phyloP scores from a whole-genome alignment of 2,797 vertebrate genomes.

The Hyperoplus lanceolatus region DNA sequence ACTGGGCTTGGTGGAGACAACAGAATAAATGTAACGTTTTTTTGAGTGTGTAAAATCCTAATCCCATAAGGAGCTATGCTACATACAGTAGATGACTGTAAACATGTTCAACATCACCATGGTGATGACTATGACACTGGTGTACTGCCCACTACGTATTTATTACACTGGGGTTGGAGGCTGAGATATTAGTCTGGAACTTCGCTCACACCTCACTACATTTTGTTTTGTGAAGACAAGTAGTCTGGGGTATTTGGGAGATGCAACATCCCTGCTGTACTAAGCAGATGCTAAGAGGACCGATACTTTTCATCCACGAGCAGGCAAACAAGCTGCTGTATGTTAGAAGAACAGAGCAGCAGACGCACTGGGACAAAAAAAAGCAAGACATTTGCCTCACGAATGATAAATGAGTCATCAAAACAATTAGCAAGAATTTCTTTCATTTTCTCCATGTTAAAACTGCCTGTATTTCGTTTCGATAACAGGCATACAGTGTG shows the following conservation, averaged over 20 bases:
- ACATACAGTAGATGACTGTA: too few species aligned
- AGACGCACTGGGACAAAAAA: constrained; percentile 33
- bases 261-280: constrained; percentile 44
- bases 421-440: constrained; percentile 47
- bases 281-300: constrained; percentile 66
- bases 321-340: constrained; percentile 59
- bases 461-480: constrained; percentile 20
- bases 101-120: too few species aligned
- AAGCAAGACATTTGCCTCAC: constrained; percentile 17
- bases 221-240: constrained; percentile 55
- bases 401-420: constrained; percentile 59
- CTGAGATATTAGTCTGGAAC: constrained; percentile 20
- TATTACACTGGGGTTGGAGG: constrained; percentile 4
- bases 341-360: constrained; percentile 46
- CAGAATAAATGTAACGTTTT: too few species aligned
- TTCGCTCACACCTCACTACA: constrained; percentile 29
- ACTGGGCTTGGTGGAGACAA: too few species aligned
- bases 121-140: too few species aligned
- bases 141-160: background rate
- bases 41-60: too few species aligned
- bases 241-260: constrained; percentile 53
- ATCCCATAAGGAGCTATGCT: too few species aligned
- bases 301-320: constrained; percentile 54
- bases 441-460: constrained; percentile 26
- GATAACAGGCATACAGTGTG: constrained; percentile 14